These are phyloP conservation scores for Centropristis striata DNA, from an alignment of 2,113 vertebrate genomes.

Conservation along the genomic window DNA sequence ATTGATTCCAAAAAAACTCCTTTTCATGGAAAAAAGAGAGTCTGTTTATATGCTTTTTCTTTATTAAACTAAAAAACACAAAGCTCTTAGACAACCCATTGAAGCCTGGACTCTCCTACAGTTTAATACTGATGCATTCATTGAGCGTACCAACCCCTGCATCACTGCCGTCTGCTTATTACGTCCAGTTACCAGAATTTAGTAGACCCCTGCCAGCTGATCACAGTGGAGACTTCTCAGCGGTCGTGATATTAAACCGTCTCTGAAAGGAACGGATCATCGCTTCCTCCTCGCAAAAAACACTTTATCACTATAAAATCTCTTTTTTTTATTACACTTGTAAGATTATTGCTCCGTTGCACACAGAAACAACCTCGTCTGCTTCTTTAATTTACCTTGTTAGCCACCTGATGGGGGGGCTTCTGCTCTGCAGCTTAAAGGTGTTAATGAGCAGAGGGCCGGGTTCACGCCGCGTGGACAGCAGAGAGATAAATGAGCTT, in stretches of 20 bases:
- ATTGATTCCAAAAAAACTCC: not conserved
- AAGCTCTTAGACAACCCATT: not conserved
- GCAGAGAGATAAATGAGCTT: conserved; percentile 24
- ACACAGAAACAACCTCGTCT: conserved; percentile 1
- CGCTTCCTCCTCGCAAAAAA: not conserved
- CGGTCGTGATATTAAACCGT: not conserved
- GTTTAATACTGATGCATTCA: not conserved
- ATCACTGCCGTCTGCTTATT: not conserved
- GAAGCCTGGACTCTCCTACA: not conserved
- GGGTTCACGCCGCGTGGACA: conserved; percentile 7
- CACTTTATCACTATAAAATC: not conserved
- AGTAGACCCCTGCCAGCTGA: not conserved
- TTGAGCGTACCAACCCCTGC: not conserved
- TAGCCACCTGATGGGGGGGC: conserved; percentile 23
- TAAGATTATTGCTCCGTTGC: not conserved
- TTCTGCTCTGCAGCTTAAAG: conserved; percentile 8
- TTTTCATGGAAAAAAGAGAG: not conserved
- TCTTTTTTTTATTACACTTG: not conserved
- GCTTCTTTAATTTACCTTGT: conserved; percentile 35
- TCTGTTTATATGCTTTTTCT: not conserved
- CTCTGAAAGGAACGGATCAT: not conserved
- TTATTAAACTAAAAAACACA: not conserved
- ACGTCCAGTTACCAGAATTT: not conserved
- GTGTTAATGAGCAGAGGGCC: conserved; percentile 32
- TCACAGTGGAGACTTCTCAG: not conserved